Conservation (phyloP, 2,113 vertebrate genomes). For the Xyrauchen texanus region DNA sequence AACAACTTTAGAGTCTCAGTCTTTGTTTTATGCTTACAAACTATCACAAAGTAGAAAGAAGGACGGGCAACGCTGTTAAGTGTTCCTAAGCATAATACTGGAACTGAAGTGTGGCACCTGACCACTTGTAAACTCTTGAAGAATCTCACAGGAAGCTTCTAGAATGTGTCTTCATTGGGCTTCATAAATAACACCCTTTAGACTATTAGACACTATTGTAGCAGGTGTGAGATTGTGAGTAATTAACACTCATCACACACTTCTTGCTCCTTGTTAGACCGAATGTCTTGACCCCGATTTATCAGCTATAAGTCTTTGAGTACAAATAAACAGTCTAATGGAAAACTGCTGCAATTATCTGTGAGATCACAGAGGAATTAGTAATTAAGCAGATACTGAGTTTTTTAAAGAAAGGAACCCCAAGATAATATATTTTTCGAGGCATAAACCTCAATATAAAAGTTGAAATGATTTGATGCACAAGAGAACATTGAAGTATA, state of each 20-base stretch:
- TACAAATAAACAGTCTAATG: not conserved
- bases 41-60: not conserved
- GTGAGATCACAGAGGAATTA: not conserved
- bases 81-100: no score
- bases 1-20: no score
- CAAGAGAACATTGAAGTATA: not conserved
- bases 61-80: not conserved
- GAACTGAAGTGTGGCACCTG: not conserved
- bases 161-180: not conserved
- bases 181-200: slow-evolving; percentile 19
- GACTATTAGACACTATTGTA: not conserved
- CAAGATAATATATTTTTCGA: not conserved
- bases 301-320: not conserved
- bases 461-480: not conserved
- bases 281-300: not conserved
- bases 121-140: not conserved
- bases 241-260: no score
- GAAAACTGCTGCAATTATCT: not conserved
- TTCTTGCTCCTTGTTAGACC: slow-evolving; percentile 17
- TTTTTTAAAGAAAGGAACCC: not conserved
- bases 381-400: not conserved
- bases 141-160: slow-evolving; percentile 8
- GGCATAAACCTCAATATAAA: not conserved
- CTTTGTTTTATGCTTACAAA: no score
- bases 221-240: not conserved